Evolutionary conservation across 2,888 invertebrate genomes (phyloP).

Genomic region (Sussaba pulchella): DNA sequence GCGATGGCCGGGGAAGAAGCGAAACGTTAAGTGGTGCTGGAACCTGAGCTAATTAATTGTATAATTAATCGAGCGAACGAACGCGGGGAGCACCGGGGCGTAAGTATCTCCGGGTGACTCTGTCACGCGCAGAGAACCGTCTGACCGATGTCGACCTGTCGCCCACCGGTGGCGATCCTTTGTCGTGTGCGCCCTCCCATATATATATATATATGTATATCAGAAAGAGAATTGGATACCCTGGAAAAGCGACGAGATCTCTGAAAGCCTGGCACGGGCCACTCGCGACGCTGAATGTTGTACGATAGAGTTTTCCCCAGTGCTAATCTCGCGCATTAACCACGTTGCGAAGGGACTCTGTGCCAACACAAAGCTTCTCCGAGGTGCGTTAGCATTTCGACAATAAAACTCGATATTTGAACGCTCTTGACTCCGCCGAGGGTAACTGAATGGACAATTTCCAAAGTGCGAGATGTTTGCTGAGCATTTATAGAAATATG

Average conservation of each 20-base stretch:
- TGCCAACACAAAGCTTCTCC: too few relatives aligned
- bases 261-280: not conserved
- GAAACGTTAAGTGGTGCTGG: conserved; percentile 62
- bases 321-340: not conserved
- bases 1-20: conserved; percentile 26
- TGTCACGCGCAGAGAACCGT: conserved; percentile 73
- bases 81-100: conserved; percentile 68
- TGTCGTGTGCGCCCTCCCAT: conserved; percentile 66
- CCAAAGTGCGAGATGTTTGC: not conserved
- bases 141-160: conserved; percentile 75
- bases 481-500: too few relatives aligned
- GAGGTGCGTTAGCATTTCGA: not conserved
- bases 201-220: too few relatives aligned
- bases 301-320: not conserved
- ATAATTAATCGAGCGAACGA: conserved; percentile 75
- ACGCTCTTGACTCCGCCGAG: not conserved
- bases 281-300: not conserved
- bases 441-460: not conserved
- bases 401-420: not conserved
- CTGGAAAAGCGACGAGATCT: conserved; percentile 29
- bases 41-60: conserved; percentile 73
- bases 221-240: conserved; percentile 53
- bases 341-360: not conserved
- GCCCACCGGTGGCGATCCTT: conserved; percentile 68
- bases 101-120: conserved; percentile 70